Evolutionary conservation across 2,113 vertebrate species (phyloP), one percentile per base, ranked within the genome.

Genomic region (Psilopsiagon aurifrons): DNA sequence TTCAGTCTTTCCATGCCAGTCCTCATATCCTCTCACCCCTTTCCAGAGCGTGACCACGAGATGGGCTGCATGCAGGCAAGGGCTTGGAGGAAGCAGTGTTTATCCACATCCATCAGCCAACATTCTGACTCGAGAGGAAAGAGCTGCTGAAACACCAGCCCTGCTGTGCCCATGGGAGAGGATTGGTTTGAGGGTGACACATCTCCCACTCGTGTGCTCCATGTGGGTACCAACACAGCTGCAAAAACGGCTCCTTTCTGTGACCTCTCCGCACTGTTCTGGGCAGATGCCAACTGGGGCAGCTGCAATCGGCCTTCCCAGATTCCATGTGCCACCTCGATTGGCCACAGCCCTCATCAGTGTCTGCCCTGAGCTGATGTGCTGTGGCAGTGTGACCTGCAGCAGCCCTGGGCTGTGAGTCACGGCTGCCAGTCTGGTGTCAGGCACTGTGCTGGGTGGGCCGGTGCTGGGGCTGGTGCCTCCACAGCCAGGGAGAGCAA

Each of bases 401-500:
- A 5, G 54, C 17, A 66, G 76, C 18, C n/a, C 82, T 0, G 1
- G 28, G 29, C 57, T 59, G 43, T 0, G 15, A 52, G 51, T 37
- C 92, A 60, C 1, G 0, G 37, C 44, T 69, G 35, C 57, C 37
- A 35, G 33, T n/a, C 28, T 6, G 0, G 51, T 5, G 6, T 64
- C 59, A 54, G 46, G 25, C 17, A 15, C 76, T 28, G n/a, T 4
- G 25, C 24, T 0, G 1, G 13, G 2, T 28, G 35, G 27, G 68
- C 39, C 0, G 1, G 29, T 7, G 22, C 25, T 41, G 39, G n/a
- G 33, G 23, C 14, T 13, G 7, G 17, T 46, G 28, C 4, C 43
- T 17, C 28, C 0, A 0, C n/a, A 25, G 29, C 18, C 33, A 29
- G 28, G 44, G 18, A 47, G 52, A 68, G 39, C 25, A 33, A 23